These are phyloP conservation scores for Brenthis daphne DNA, from an alignment of 2,888 invertebrate genomes.

Conservation along the genomic window DNA sequence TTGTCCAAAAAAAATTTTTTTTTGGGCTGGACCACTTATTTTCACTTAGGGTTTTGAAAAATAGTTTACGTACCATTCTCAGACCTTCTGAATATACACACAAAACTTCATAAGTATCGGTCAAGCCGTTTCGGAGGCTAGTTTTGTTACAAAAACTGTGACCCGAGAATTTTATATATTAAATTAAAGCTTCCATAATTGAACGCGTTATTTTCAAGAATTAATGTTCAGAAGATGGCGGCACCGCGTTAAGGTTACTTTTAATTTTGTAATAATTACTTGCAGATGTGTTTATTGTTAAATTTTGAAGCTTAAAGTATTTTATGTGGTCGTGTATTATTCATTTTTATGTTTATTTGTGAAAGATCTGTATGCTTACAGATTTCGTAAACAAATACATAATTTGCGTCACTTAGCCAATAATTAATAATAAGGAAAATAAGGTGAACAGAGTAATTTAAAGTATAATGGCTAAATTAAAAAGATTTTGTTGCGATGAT, in stretches of 20 bases:
- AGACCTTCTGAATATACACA: too few relatives aligned
- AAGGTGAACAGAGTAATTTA: not conserved
- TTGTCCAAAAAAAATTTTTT: too few relatives aligned
- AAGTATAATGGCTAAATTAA: conserved; percentile 45
- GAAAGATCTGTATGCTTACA: not conserved
- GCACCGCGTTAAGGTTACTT: not conserved
- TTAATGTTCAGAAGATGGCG: conserved; percentile 9
- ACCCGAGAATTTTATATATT: too few relatives aligned
- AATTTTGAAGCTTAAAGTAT: not conserved
- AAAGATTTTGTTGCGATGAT: conserved; percentile 64
- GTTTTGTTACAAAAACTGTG: too few relatives aligned
- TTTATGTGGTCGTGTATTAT: too few relatives aligned
- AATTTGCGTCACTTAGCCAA: not conserved
- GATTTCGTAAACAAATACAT: not conserved
- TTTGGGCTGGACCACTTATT: too few relatives aligned
- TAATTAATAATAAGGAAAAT: conserved; percentile 1
- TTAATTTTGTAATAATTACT: not conserved
- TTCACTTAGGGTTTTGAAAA: too few relatives aligned
- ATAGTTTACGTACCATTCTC: too few relatives aligned
- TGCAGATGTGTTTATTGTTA: not conserved
- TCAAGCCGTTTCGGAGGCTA: too few relatives aligned
- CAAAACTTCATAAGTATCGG: too few relatives aligned
- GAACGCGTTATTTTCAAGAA: too few relatives aligned
- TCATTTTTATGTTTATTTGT: not conserved
- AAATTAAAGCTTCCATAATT: too few relatives aligned